phyloP scores from a whole-genome alignment of 2,797 vertebrate genomes.

The Galago senegalensis region DNA sequence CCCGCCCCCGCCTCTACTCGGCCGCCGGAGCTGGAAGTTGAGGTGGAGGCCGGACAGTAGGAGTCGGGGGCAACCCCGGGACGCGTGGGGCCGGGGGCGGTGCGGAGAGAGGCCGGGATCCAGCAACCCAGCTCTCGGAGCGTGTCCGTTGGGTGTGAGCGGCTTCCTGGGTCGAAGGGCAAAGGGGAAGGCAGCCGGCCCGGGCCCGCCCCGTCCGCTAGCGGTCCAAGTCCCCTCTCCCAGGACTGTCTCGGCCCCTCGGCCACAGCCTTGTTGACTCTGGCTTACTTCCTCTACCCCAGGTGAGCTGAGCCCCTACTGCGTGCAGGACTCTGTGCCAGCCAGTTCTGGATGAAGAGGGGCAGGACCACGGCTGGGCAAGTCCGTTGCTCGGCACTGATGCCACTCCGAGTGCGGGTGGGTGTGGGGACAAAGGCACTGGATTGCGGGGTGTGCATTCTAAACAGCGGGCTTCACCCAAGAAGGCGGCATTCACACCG shows the following conservation, averaged over 20 bases:
- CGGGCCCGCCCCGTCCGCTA: conserved; percentile 9
- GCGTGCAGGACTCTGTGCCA: neutral
- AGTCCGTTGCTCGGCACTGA: neutral
- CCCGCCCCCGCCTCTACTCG: conserved; percentile 76
- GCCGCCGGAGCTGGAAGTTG: conserved; percentile 83
- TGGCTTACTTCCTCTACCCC: neutral
- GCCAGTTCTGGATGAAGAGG: neutral
- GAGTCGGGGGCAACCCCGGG: neutral
- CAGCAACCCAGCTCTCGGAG: neutral
- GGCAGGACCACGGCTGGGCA: neutral
- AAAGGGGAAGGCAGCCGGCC: conserved; percentile 43
- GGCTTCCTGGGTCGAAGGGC: conserved; percentile 77
- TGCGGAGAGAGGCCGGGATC: neutral
- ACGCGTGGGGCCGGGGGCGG: neutral
- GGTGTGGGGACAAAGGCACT: neutral
- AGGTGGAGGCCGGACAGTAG: neutral
- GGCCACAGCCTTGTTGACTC: conserved; percentile 16
- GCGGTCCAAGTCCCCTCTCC: conserved; percentile 42
- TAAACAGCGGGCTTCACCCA: neutral
- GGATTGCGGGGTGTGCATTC: neutral
- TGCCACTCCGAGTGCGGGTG: neutral
- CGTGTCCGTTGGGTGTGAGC: conserved; percentile 59
- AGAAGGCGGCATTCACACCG: neutral
- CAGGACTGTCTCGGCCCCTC: neutral
- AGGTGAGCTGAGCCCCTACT: conserved; percentile 17